phyloP scores from a whole-genome alignment of 1,140 invertebrate genomes.

The Orussus abietinus region DNA sequence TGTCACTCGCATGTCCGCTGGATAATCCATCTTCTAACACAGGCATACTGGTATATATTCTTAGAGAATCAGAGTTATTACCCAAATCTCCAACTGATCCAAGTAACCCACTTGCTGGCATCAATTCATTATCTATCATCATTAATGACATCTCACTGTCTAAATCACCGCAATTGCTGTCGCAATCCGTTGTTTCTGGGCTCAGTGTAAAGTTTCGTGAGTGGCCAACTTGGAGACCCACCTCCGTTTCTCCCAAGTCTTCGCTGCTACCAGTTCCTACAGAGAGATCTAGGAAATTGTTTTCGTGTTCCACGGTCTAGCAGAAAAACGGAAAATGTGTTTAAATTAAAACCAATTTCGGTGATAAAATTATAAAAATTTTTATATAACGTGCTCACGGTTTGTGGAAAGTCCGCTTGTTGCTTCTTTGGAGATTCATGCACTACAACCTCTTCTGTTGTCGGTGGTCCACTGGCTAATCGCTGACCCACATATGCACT shows the following conservation, averaged over 20 bases:
- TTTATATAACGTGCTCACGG: slow-evolving; percentile 16
- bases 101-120: slow-evolving; percentile 45
- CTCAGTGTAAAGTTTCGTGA: slow-evolving; percentile 83
- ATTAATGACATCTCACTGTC: slow-evolving; percentile 76
- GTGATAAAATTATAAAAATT: slow-evolving; percentile 4
- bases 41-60: slow-evolving; percentile 76
- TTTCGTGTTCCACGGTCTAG: slow-evolving; percentile 58
- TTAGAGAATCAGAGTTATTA: slow-evolving; percentile 56
- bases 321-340: slow-evolving; percentile 18
- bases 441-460: slow-evolving; percentile 47
- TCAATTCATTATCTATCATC: slow-evolving; percentile 66
- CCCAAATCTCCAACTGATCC: slow-evolving; percentile 56
- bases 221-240: slow-evolving; percentile 62
- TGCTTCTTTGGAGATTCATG: slow-evolving; percentile 52
- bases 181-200: slow-evolving; percentile 93
- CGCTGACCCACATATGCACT: slow-evolving; percentile 79
- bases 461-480: slow-evolving; percentile 62
- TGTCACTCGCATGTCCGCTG: slow-evolving; percentile 87
- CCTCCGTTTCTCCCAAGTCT: slow-evolving; percentile 65
- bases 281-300: slow-evolving; percentile 62
- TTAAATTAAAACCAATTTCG: neutral
- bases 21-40: slow-evolving; percentile 92
- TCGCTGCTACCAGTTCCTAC: slow-evolving; percentile 67
- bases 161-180: slow-evolving; percentile 80
- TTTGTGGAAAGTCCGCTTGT: slow-evolving; percentile 37